Base-by-base conservation (phyloP, 2,797 vertebrate species). In the Telmatherina bonti region DNA sequence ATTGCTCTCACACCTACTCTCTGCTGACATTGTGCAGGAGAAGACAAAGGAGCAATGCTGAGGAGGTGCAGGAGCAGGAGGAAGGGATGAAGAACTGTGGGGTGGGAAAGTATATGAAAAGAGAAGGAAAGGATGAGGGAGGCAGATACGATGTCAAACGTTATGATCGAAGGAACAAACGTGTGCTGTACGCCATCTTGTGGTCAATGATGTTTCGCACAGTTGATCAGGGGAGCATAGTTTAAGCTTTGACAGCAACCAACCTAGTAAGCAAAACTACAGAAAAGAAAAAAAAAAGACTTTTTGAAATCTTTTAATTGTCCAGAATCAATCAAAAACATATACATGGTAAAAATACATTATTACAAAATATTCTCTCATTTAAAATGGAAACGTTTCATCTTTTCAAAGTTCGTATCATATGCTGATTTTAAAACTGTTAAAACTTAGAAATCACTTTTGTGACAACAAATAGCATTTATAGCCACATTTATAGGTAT, bases 1-100 rank as follows among this genome's bases (percentile, higher is more conserved):
- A 56, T 66, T 27, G 9, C 64, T 29, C 62, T 61, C 67, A 78
- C 87, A 26, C 85, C 76, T 78, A 85, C 85, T 75, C 72, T 73
- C 66, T 65, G 67, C 52, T 45, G 33, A 63, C 30, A 55, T 13
- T 54, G 52, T 20, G 16, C 56, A 51, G 71, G 51, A 30, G 11
- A 53, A 56, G 24, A 64, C 33, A 30, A 49, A 35, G 57, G 8
- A 11, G 10, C 33, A 24, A 55, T 51, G 47, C 62, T 33, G 36
- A 65, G 26, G 12, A 55, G 24, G 53, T 74, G 47, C 7, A 9
- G 13, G 53, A 76, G 47, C 7, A 9, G 13, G 27, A 31, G 3
- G 63, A 54, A 47, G 45, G 43, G 22, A 71, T 13, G 36, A 22
- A n/a, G 57, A 61, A 49, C 51, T 18, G 35, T 35, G 0, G 49